These are phyloP conservation scores for Gymnocheta viridis DNA, from an alignment of 2,888 invertebrate genomes.

Conservation along the genomic window DNA sequence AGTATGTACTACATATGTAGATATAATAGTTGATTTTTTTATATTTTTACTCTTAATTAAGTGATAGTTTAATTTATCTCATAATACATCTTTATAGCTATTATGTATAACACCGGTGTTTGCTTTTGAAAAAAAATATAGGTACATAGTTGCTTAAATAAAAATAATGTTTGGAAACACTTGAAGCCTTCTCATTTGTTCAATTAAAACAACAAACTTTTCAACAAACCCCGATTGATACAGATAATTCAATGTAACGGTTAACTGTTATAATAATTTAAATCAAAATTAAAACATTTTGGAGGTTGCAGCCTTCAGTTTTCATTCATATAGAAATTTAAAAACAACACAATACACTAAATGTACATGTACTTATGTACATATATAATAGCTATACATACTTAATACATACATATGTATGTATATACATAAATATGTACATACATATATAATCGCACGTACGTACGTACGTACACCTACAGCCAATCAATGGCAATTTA, in stretches of 20 bases:
- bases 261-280: slow-evolving; percentile 41
- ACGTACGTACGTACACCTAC: neutral
- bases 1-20: too few species aligned
- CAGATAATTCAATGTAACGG: slow-evolving; percentile 40
- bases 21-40: too few species aligned
- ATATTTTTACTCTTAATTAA: too few species aligned
- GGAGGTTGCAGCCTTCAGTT: slow-evolving; percentile 63
- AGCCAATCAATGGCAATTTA: slow-evolving; percentile 47
- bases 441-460: neutral
- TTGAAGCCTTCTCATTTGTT: neutral
- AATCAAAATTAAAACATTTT: slow-evolving; percentile 47
- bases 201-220: neutral
- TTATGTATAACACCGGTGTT: too few species aligned
- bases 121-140: too few species aligned
- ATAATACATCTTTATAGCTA: too few species aligned
- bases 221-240: slow-evolving; percentile 10
- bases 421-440: slow-evolving; percentile 9
- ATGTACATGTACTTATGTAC: neutral
- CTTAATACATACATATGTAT: neutral
- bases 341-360: slow-evolving; percentile 14
- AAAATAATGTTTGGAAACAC: neutral
- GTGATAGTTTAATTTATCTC: too few species aligned
- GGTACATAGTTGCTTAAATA: neutral
- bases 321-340: slow-evolving; percentile 43
- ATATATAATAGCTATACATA: neutral